A percentile compares a stretch with the other conserved stretches of the same genome.
These are phyloP conservation scores for Hyppa rectilinea DNA, from an alignment of 2,888 invertebrate species.

Conservation along the genomic window DNA sequence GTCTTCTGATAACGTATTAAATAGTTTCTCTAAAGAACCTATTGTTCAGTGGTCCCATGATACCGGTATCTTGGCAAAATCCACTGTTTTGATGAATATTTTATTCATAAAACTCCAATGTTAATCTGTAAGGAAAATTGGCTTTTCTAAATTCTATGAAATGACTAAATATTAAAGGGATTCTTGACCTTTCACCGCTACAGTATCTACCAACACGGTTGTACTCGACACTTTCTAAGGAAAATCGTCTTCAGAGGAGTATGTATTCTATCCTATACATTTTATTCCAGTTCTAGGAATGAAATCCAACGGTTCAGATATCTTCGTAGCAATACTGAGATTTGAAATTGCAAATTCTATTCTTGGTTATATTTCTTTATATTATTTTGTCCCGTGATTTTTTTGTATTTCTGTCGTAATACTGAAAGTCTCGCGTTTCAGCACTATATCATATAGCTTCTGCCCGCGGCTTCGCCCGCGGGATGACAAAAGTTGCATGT, in stretches of 20 bases:
- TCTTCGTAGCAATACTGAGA: constrained; percentile 10
- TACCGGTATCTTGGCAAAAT: not conserved
- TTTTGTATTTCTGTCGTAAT: not conserved
- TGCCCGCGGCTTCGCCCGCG: no score
- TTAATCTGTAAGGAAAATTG: not conserved
- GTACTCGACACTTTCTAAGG: constrained; percentile 10
- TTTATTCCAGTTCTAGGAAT: constrained; percentile 21
- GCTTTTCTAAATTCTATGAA: not conserved
- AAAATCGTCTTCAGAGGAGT: constrained; percentile 27
- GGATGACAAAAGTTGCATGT: no score
- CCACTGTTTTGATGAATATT: not conserved
- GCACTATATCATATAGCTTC: no score
- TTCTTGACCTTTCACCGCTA: constrained; percentile 15
- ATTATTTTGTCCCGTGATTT: not conserved
- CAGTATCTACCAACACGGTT: constrained; percentile 1
- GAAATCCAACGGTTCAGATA: constrained; percentile 14
- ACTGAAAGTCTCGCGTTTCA: not conserved
- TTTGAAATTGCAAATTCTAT: constrained; percentile 30
- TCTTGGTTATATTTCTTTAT: constrained; percentile 1
- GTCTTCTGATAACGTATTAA: constrained; percentile 17
- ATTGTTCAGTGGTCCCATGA: constrained; percentile 1
- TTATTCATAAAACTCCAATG: not conserved
- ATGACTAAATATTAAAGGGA: not conserved
- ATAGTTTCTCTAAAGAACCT: constrained; percentile 29
- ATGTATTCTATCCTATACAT: constrained; percentile 23